Base-by-base conservation (phyloP, 2,797 vertebrate genomes). In the Otolemur crassicaudatus region DNA sequence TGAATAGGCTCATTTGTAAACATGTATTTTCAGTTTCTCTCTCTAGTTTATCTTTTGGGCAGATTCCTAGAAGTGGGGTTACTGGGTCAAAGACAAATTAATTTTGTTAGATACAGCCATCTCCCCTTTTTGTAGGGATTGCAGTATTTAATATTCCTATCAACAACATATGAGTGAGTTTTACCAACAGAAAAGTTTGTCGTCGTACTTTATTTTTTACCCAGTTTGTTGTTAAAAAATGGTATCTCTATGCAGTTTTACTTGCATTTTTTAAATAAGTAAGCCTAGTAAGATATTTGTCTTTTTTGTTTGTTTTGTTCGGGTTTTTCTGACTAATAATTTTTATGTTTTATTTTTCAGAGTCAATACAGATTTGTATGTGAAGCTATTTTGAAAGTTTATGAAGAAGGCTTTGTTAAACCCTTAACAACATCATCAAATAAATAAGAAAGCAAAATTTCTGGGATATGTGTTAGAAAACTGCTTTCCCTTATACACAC, bases 281-380 rank as follows among this genome's bases (percentile, higher is more conserved):
- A 96, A 94, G 27, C 37, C 75, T 84, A 65, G 20, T 96, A 84
- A 95, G 20, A 65, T 85, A 27, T 87, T 87, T 73, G 23, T 77
- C 49, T 76, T 46, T 73, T 81, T 84, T 53, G 49, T 53, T 22
- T 49, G 29, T 84, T 95, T 63, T 23, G 2, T 83, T 97, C 97
- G 90, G 65, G 3, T 85, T 90, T 88, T 91, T 60, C 95, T 97
- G 58, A 98, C 94, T 76, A 79, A 56, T 96, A 0, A 94, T 98
- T 97, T 97, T 87, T 97, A 61, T 95, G 0, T 95, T 98, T 96
- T 97, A 83, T 91, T 94, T 96, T 97, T 87, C 99, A 99, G 99
- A 99, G 99, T 99, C 99, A 99, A 98, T 99, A 99, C 98, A 99
- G 99, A 98, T 99, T 99, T 97, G 99, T 99, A 94, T 99, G 99